Base-by-base conservation (phyloP, 2,797 vertebrate species). In the Acipenser oxyrinchus region DNA sequence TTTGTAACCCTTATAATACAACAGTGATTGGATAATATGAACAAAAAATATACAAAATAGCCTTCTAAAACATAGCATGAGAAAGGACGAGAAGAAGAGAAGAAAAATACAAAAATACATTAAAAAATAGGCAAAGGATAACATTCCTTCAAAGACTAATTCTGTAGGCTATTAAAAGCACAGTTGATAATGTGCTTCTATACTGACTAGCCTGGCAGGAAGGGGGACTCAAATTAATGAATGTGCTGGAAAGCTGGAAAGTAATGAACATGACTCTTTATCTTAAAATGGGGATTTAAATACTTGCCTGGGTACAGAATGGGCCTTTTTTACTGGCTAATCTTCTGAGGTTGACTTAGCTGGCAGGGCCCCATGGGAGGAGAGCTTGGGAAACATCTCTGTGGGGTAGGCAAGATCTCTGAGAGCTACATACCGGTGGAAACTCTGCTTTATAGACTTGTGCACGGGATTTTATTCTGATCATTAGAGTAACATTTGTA, bases 171-270 rank as follows among this genome's bases (percentile, higher is more conserved):
- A 37, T 37, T 76, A 81, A 78, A 77, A 80, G 77, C 64, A 68
- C 76, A 81, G 85, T 82, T 82, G 84, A 82, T 76, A 79, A 82
- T 87, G 84, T 83, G 72, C 76, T 73, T 75, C 75, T 74, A 76
- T 81, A 76, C 79, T 79, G 78, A 73, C 62, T 72, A 74, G 71
- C 73, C 79, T 81, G 81, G 79, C 79, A 79, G 79, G 75, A 83
- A 78, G 71, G 77, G 78, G 73, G 79, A 81, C 72, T 77, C 78
- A 78, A 71, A 79, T 81, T 82, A 86, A 86, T 83, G 76, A 81
- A 82, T 81, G 68, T 57, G 69, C 59, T 60, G 65, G 68, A 59
- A 72, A 80, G 69, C 74, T 72, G 23, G 74, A 75, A 79, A 80
- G 77, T 83, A 86, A 84, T 82, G 71, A 85, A 85, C 52, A 66